A percentile compares a stretch with the other conserved stretches of the same genome.
Evolutionary conservation across 1,140 invertebrate species (phyloP).

Genomic region (Pseudomyrmex flavicornis): DNA sequence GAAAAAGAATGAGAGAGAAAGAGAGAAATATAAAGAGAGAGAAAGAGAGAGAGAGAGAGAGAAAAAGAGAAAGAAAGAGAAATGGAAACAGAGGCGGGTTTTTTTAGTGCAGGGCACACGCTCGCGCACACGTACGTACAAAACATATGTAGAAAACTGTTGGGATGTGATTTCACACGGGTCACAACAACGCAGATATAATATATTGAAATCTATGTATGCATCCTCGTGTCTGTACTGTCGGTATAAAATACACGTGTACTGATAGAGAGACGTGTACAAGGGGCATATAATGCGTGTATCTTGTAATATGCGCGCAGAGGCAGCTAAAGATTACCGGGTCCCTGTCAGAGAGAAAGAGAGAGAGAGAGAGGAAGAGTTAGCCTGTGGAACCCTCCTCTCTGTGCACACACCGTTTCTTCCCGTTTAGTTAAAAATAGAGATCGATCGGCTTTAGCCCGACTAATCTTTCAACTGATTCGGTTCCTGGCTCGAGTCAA

Average conservation of each 20-base stretch:
- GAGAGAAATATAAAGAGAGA: conserved; percentile 80
- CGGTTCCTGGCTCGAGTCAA: conserved; percentile 42
- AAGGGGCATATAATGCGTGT: conserved; percentile 50
- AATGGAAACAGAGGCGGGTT: conserved; percentile 50
- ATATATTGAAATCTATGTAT: conserved; percentile 77
- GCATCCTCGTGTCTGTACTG: conserved; percentile 69
- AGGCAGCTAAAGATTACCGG: conserved; percentile 62
- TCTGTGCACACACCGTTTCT: conserved; percentile 39
- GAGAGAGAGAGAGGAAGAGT: neutral
- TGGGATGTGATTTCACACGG: conserved; percentile 87
- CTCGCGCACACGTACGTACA: conserved; percentile 85
- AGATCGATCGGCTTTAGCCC: conserved; percentile 54
- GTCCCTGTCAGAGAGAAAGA: conserved; percentile 8
- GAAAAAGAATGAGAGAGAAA: conserved; percentile 65
- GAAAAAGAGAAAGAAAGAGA: conserved; percentile 66
- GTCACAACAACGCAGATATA: conserved; percentile 93
- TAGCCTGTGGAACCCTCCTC: conserved; percentile 16
- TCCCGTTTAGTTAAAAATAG: conserved; percentile 59
- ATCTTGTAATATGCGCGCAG: conserved; percentile 48
- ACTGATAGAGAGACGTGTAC: conserved; percentile 25
- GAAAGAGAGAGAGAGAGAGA: conserved; percentile 70
- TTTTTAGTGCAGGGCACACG: conserved; percentile 82
- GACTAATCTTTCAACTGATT: conserved; percentile 56
- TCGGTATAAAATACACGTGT: conserved; percentile 52
- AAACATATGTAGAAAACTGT: conserved; percentile 85